A percentile compares a stretch with the other conserved stretches of the same genome.
Evolutionary conservation across 2,113 vertebrate genomes (phyloP).

Genomic region (Ailurus styani): DNA sequence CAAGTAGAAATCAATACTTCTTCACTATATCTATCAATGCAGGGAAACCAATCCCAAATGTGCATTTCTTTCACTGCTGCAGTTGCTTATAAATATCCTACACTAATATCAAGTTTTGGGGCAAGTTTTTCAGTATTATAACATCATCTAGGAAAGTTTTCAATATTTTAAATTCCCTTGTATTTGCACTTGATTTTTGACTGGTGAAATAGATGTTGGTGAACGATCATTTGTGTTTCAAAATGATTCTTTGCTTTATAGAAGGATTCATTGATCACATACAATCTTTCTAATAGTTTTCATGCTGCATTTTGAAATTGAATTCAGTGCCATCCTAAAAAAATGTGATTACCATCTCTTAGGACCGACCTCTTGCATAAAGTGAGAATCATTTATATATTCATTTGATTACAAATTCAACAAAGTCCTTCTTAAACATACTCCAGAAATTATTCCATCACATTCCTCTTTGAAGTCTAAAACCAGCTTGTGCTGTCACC

Average conservation of each 20-base stretch:
- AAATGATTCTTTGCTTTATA: conserved; percentile 22
- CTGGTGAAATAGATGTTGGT: background rate
- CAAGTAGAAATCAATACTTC: conserved; percentile 59
- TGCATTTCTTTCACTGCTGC: background rate
- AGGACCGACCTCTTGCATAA: background rate
- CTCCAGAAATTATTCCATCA: background rate
- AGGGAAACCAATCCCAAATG: background rate
- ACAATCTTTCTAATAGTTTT: background rate
- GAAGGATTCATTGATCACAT: background rate
- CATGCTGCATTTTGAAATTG: background rate
- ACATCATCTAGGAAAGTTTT: background rate
- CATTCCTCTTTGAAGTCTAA: background rate
- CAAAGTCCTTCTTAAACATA: background rate
- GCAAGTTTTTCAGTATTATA: background rate
- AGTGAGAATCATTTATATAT: background rate
- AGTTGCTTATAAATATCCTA: background rate
- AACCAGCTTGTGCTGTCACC: background rate
- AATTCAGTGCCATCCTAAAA: background rate
- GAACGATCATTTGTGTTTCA: background rate
- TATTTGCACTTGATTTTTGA: background rate
- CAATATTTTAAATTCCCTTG: background rate
- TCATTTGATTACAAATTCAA: conserved; percentile 15
- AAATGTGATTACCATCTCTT: background rate
- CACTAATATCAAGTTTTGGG: background rate
- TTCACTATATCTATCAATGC: background rate